Evolutionary conservation across 2,888 invertebrate species (phyloP).

Genomic region (Drosophila putrida): DNA sequence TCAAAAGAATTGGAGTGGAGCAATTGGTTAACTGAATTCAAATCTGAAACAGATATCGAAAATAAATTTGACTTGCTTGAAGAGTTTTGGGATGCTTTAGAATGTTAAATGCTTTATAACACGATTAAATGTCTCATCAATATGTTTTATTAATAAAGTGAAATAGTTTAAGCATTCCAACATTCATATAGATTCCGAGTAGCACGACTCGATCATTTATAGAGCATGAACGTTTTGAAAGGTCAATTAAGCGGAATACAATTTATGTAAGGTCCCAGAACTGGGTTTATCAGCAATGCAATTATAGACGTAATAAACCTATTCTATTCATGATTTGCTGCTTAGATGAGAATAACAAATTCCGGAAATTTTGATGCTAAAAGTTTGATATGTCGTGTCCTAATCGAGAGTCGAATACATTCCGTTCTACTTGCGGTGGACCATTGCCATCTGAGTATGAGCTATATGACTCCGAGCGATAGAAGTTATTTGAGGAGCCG

Average conservation of each 20-base stretch:
- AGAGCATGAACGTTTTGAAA: neutral
- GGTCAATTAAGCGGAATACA: constrained; percentile 5
- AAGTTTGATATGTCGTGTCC: constrained; percentile 41
- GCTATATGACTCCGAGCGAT: constrained; percentile 63
- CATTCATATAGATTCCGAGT: neutral
- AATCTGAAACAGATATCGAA: constrained; percentile 45
- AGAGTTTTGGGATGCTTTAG: constrained; percentile 12
- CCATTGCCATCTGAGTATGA: constrained; percentile 56
- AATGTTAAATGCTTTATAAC: constrained; percentile 16
- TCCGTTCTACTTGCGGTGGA: constrained; percentile 49
- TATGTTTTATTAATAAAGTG: neutral
- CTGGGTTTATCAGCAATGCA: neutral
- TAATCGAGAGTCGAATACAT: constrained; percentile 56
- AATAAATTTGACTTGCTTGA: constrained; percentile 35
- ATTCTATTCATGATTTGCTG: neutral
- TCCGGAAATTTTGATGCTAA: constrained; percentile 3
- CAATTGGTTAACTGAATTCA: constrained; percentile 9
- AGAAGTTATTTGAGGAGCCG: constrained; percentile 52
- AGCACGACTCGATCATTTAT: neutral
- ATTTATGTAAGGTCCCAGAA: neutral
- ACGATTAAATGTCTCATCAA: neutral
- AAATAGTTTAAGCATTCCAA: neutral
- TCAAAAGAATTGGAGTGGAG: constrained; percentile 6
- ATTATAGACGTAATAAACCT: neutral
- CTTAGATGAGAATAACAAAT: neutral